These are phyloP conservation scores for Rotaria socialis DNA, from an alignment of 2,888 invertebrate species.

Conservation along the genomic window DNA sequence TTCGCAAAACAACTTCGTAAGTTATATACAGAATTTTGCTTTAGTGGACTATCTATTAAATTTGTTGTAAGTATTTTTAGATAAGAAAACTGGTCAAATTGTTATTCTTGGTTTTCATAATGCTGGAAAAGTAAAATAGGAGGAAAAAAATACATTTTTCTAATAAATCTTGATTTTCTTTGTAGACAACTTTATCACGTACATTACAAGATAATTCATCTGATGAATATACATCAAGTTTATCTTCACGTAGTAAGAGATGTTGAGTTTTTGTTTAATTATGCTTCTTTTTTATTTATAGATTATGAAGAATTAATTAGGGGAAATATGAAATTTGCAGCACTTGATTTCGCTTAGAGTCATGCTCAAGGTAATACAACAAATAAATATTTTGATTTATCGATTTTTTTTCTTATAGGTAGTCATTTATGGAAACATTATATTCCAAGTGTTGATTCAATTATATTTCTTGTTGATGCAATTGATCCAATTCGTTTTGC, in stretches of 20 bases:
- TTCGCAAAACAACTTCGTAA: too few relatives aligned
- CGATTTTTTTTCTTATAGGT: slow-evolving; percentile 63
- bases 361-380: slow-evolving; percentile 71
- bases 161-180: not conserved
- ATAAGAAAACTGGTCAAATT: slow-evolving; percentile 98
- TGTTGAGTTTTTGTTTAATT: not conserved
- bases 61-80: slow-evolving; percentile 70
- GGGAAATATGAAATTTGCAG: slow-evolving; percentile 98
- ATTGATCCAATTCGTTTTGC: slow-evolving; percentile 81
- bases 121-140: slow-evolving; percentile 70
- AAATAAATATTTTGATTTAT: not conserved
- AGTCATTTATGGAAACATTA: slow-evolving; percentile 99
- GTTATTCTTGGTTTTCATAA: slow-evolving; percentile 97
- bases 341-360: slow-evolving; percentile 91
- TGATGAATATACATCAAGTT: slow-evolving; percentile 97
- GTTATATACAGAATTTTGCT: too few relatives aligned
- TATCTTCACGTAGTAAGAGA: slow-evolving; percentile 75
- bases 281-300: not conserved
- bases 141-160: not conserved
- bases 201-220: slow-evolving; percentile 99
- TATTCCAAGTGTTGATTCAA: slow-evolving; percentile 97
- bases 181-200: slow-evolving; percentile 82
- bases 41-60: too few relatives aligned
- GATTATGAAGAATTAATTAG: slow-evolving; percentile 95
- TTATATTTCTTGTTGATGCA: too few relatives aligned